Evolutionary conservation across 2,113 vertebrate genomes (phyloP), one percentile per base, ranked within the genome.

Genomic region (Pithys albifrons): DNA sequence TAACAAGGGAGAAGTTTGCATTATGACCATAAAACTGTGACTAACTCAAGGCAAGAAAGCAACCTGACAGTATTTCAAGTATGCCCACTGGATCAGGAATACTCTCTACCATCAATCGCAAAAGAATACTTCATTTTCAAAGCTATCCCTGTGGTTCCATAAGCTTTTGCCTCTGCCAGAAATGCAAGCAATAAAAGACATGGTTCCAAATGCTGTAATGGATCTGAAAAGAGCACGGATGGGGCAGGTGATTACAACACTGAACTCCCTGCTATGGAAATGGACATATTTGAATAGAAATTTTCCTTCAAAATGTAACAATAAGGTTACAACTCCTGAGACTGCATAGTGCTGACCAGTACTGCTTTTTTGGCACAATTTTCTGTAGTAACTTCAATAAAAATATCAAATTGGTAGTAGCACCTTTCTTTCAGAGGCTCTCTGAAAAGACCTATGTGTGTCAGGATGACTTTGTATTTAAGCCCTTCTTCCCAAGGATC

Each of bases 151-250:
- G 58, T 92, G 90, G 75, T 84, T 94, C 96, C 96, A 93, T 95
- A 97, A 96, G 94, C 95, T 92, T 97, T 97, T 92, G 92, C 95
- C 92, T 96, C 93, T 91, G 82, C 91, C 93, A 97, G 96, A 97
- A 97, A 96, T 95, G 94, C 89, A 97, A 97, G 74, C 92, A 97
- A 96, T 98, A 94, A 97, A 97, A 97, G 96, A 97, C 92, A 81
- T 89, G 85, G 96, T 82, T 92, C 93, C 92, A 96, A 96, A 94
- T 87, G 89, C 57, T 95, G 18, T 97, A 95, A 96, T 94, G 91
- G 96, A 90, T 93, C 96, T 31, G 4, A 83, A 51, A 78, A 78
- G 85, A 94, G 70, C 6, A 10, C 85, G 95, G 92, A 96, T 90
- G 89, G 77, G 86, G 69, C 80, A 96, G 92, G 85, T 91, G 95